phyloP scores from a whole-genome alignment of 2,797 vertebrate species.

The Phalloptychus januarius region DNA sequence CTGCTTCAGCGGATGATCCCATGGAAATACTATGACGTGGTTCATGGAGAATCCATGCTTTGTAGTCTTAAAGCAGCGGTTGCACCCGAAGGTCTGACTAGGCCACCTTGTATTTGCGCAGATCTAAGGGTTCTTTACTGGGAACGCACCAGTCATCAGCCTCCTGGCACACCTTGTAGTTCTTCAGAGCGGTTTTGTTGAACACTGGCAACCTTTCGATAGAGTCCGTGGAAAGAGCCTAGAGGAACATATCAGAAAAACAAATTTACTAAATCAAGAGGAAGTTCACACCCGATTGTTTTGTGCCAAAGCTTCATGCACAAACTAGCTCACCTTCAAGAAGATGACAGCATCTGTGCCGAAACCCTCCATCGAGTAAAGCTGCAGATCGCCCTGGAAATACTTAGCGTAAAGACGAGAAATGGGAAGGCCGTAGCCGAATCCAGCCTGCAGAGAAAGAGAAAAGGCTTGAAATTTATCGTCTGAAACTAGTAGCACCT shows the following conservation, averaged over 20 bases:
- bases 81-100: constrained; percentile 64
- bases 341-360: constrained; percentile 94
- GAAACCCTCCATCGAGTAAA: constrained; percentile 94
- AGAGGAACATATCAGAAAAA: constrained; percentile 7
- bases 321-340: constrained; percentile 84
- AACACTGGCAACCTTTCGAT: constrained; percentile 94
- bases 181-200: constrained; percentile 93
- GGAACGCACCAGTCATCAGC: constrained; percentile 94
- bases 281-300: neutral
- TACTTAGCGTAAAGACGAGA: constrained; percentile 95
- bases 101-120: constrained; percentile 84
- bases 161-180: constrained; percentile 92
- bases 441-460: constrained; percentile 84
- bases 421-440: constrained; percentile 94
- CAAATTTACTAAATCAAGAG: constrained; percentile 1
- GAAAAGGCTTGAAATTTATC: constrained; percentile 25
- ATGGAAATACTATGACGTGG: constrained; percentile 21
- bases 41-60: constrained; percentile 21
- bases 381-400: constrained; percentile 96
- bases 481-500: constrained; percentile 13
- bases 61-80: constrained; percentile 16
- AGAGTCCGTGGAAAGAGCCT: constrained; percentile 95
- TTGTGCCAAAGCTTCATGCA: neutral
- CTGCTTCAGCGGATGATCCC: constrained; percentile 23
- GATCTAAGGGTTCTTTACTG: constrained; percentile 92